These are phyloP conservation scores for Sebastes variabilis DNA, from an alignment of 2,797 vertebrate species.

Conservation along the genomic window DNA sequence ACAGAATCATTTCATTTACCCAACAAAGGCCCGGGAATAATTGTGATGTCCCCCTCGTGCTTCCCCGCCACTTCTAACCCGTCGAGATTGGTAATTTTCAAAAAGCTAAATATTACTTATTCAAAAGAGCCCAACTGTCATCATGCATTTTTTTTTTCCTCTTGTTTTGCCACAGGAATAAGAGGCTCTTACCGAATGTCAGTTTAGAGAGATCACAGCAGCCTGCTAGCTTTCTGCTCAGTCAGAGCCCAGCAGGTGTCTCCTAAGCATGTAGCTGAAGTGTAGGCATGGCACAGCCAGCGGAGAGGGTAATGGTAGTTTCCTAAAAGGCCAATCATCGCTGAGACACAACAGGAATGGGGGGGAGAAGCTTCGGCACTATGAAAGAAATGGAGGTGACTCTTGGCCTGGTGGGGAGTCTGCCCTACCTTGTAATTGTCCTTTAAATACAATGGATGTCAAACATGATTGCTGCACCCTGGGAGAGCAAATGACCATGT, in stretches of 20 bases:
- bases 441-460: constrained; percentile 44
- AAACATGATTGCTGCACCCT: background rate
- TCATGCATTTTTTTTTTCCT: constrained; percentile 2
- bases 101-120: constrained; percentile 48
- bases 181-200: constrained; percentile 4
- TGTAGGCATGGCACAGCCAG: background rate
- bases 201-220: constrained; percentile 7
- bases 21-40: constrained; percentile 64
- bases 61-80: constrained; percentile 20
- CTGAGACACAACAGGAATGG: background rate
- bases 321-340: constrained; percentile 19
- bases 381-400: constrained; percentile 40
- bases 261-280: constrained; percentile 1
- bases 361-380: background rate
- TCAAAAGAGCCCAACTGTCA: constrained; percentile 29
- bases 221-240: background rate
- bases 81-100: constrained; percentile 43
- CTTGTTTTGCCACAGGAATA: constrained; percentile 11
- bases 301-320: constrained; percentile 20
- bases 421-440: constrained; percentile 46
- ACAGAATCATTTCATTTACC: constrained; percentile 70
- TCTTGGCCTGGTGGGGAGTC: constrained; percentile 10
- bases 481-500: constrained; percentile 27
- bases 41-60: constrained; percentile 39
- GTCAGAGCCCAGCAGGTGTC: constrained; percentile 36